Base-by-base conservation (phyloP, 1,140 invertebrate species). In the Coboldia fuscipes region DNA sequence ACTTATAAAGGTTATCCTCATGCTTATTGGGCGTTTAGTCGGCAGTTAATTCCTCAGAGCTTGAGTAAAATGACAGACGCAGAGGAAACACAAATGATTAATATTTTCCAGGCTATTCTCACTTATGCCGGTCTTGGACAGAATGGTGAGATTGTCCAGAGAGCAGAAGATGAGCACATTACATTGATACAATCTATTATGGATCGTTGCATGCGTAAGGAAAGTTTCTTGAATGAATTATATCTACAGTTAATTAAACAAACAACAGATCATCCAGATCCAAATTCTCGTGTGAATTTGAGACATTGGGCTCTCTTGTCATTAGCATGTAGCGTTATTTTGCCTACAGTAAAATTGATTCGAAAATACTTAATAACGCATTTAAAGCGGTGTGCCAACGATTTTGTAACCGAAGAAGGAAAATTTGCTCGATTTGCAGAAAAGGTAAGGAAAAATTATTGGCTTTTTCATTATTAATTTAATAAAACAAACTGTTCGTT, bases 371-470 rank as follows among this genome's bases (percentile, higher is more conserved):
- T 96, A n/a, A 73, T 89, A 16, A 72, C 83, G 8, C 90, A 94
- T 58, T 58, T 96, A 32, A 76, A 88, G 42, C 68, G 83, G 42
- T 88, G 86, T 47, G 71, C 80, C 18, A 75, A 80, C 31, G 88
- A 93, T 55, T 76, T 75, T 40, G 75, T 90, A 13, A 81, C 82
- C 2, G 86, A 94, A 50, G 89, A 94, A 52, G 89, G 86, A 4
- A 88, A 89, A 58, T 96, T 84, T 56, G 86, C 90, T 5, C 61
- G 88, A 44, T 89, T 93, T 50, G 84, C 86, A 19, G 81, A 93
- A 51, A 90, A 88, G 64, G 77, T 81, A 51, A 35, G 13, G 28
- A 32, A 17, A 30, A 13, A 29, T 14, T 23, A 3, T 35, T 7
- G 7, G 23, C 23, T 8, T 8, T 24, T n/a, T n/a, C 23, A 7